A percentile compares a stretch with the other conserved stretches of the same genome.
phyloP scores from a whole-genome alignment of 2,113 vertebrate species.

The Genyomyrus donnyi region DNA sequence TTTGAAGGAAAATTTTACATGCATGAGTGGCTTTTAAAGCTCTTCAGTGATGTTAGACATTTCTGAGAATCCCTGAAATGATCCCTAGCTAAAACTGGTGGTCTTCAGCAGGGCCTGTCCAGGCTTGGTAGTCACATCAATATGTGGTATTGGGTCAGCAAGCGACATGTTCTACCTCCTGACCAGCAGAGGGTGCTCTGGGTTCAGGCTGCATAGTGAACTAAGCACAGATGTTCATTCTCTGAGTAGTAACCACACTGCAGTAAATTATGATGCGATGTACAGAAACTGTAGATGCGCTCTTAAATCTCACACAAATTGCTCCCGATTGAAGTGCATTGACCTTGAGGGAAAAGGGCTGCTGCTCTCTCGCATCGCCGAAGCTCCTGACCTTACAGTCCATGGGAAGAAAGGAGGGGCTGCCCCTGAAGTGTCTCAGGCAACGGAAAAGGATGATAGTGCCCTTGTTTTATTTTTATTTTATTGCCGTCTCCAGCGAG shows the following conservation, averaged over 20 bases:
- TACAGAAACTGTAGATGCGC: background rate
- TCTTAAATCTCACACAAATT: conserved; percentile 35
- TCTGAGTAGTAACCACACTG: background rate
- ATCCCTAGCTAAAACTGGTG: background rate
- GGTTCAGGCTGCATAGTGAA: background rate
- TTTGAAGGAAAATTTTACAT: background rate
- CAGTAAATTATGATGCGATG: conserved; percentile 10
- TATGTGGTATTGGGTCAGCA: background rate
- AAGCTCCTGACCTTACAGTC: background rate
- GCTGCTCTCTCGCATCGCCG: conserved; percentile 21
- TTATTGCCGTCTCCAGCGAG: conserved; percentile 22
- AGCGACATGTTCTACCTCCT: background rate
- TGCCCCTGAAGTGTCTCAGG: background rate
- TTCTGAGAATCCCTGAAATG: background rate
- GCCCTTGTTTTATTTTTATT: conserved; percentile 18
- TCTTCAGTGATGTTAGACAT: background rate
- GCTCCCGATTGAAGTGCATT: conserved; percentile 18
- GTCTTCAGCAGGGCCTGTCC: background rate
- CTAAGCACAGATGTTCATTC: background rate
- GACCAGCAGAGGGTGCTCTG: conserved; percentile 45
- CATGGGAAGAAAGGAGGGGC: background rate
- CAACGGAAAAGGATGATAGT: background rate
- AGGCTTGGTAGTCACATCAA: background rate
- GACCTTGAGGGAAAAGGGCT: conserved; percentile 41
- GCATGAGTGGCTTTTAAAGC: background rate